Conservation (phyloP, 2,113 vertebrate genomes). For the Pogona vitticeps region DNA sequence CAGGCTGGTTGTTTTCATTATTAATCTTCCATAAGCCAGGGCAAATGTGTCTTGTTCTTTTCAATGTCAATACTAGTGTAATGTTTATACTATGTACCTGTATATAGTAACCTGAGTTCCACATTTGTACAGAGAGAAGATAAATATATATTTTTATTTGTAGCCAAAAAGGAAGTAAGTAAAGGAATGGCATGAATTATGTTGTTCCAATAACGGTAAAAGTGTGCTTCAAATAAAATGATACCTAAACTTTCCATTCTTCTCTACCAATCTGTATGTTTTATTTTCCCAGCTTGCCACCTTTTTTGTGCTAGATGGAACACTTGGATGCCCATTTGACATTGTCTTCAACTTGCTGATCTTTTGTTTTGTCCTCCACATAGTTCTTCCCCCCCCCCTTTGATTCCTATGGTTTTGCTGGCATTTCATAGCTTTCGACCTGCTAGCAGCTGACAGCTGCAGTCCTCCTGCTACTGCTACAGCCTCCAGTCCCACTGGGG, state of each 20-base stretch:
- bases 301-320: not conserved
- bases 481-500: not conserved
- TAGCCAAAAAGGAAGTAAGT: not conserved
- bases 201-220: not conserved
- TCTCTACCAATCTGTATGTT: not conserved
- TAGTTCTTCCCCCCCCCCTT: not conserved
- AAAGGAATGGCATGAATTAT: no score
- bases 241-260: not conserved
- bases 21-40: not conserved
- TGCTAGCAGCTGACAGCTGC: conserved; percentile 30
- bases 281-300: not conserved
- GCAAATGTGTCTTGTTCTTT: not conserved
- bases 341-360: not conserved
- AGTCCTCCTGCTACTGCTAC: not conserved
- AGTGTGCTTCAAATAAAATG: not conserved
- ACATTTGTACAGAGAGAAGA: no score
- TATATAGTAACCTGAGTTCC: no score
- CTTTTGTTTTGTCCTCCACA: not conserved
- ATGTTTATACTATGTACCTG: no score
- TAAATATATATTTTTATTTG: no score
- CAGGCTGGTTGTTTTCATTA: not conserved
- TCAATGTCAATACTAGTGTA: no score
- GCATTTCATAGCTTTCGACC: not conserved
- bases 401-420: not conserved
- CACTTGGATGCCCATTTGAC: not conserved